A percentile compares a stretch with the other conserved stretches of the same genome.
Evolutionary conservation across 2,888 invertebrate genomes (phyloP).

Genomic region (Drosophila setosimentum): DNA sequence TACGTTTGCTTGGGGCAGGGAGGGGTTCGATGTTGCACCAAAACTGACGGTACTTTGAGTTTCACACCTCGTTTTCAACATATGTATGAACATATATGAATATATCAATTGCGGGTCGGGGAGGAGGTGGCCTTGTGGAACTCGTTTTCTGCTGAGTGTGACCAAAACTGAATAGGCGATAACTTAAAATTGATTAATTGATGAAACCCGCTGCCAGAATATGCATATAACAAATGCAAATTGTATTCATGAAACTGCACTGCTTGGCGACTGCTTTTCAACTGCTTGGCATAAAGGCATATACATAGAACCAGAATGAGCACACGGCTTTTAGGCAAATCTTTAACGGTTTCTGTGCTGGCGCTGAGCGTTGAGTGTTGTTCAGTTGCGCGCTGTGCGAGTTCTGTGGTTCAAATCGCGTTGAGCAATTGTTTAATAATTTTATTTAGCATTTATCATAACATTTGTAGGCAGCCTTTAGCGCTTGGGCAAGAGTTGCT

Average conservation of each 20-base stretch:
- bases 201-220: constrained; percentile 34
- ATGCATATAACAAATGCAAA: not conserved
- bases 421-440: not conserved
- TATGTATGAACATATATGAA: constrained; percentile 14
- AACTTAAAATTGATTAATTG: constrained; percentile 63
- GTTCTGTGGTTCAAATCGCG: constrained; percentile 43
- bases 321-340: accelerated
- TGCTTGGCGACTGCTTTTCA: constrained; percentile 22
- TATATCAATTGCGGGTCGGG: constrained; percentile 30
- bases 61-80: constrained; percentile 70
- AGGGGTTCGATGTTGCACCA: constrained; percentile 18
- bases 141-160: constrained; percentile 36
- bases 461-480: constrained; percentile 66
- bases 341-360: not conserved
- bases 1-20: constrained; percentile 32
- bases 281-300: constrained; percentile 29
- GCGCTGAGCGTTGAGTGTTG: constrained; percentile 25
- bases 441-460: not conserved
- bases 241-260: not conserved
- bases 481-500: constrained; percentile 82
- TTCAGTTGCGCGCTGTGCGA: not conserved
- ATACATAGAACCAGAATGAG: constrained; percentile 12
- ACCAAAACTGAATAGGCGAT: constrained; percentile 43
- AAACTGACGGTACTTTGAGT: constrained; percentile 31
- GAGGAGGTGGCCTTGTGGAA: constrained; percentile 20